Conservation (phyloP, 2,113 vertebrate genomes). For the Platichthys stellatus region DNA sequence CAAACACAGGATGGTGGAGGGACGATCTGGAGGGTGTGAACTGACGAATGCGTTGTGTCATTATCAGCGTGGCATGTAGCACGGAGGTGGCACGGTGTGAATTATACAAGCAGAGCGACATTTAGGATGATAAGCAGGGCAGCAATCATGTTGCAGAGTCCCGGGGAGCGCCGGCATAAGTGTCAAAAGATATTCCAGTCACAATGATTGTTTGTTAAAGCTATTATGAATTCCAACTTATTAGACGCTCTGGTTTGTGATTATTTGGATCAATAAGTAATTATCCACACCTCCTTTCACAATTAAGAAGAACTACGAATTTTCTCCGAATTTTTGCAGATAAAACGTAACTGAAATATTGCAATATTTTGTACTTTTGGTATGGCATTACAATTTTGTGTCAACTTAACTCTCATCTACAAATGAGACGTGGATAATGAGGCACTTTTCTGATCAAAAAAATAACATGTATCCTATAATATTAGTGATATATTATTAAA, state of each 20-base stretch:
- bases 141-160: slow-evolving; percentile 33
- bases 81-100: slow-evolving; percentile 41
- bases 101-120: slow-evolving; percentile 66
- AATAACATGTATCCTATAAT: no score
- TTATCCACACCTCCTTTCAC: slow-evolving; percentile 8
- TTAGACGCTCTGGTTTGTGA: slow-evolving; percentile 1
- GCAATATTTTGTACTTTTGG: not conserved
- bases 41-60: slow-evolving; percentile 69
- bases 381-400: no score
- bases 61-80: slow-evolving; percentile 46
- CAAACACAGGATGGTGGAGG: slow-evolving; percentile 43
- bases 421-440: no score
- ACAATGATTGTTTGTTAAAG: slow-evolving; percentile 67
- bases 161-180: slow-evolving; percentile 45
- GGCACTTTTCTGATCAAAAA: no score
- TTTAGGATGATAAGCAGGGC: slow-evolving; percentile 50
- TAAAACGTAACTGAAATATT: not conserved
- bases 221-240: slow-evolving; percentile 37
- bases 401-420: no score
- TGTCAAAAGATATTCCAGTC: slow-evolving; percentile 76
- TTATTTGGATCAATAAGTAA: slow-evolving; percentile 1
- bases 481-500: no score
- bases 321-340: not conserved
- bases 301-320: no score
- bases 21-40: slow-evolving; percentile 34